phyloP scores from a whole-genome alignment of 2,888 invertebrate species.

The Venustoraphidia nigricollis region DNA sequence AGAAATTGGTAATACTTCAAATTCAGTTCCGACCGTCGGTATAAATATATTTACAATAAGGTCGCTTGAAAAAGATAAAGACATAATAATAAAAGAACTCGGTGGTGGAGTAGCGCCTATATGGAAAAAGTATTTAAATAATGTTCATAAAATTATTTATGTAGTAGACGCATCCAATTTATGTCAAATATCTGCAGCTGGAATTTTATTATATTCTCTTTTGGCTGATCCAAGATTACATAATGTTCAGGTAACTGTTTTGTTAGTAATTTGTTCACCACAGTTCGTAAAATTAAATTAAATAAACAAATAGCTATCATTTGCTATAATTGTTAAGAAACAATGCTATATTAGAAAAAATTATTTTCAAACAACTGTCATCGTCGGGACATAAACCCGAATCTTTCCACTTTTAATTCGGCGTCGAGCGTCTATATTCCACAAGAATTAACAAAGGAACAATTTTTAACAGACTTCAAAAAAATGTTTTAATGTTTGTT shows the following conservation, averaged over 20 bases:
- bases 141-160: conserved; percentile 53
- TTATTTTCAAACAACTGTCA: too few species aligned
- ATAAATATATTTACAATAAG: conserved; percentile 57
- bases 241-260: conserved; percentile 42
- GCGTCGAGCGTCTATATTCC: too few species aligned
- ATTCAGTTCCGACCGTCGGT: conserved; percentile 66
- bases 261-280: too few species aligned
- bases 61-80: conserved; percentile 22
- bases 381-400: too few species aligned
- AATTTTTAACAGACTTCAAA: too few species aligned
- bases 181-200: conserved; percentile 74
- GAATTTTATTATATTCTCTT: conserved; percentile 62
- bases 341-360: too few species aligned
- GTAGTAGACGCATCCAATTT: conserved; percentile 74
- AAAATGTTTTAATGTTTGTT: too few species aligned
- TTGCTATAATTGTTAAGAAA: too few species aligned
- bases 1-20: conserved; percentile 58
- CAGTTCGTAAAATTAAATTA: too few species aligned
- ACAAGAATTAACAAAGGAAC: too few species aligned
- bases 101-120: conserved; percentile 72
- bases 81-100: conserved; percentile 44
- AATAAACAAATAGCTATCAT: too few species aligned
- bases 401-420: too few species aligned
- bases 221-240: conserved; percentile 55
- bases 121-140: conserved; percentile 62